These are phyloP conservation scores for Hyles euphorbiae DNA, from an alignment of 1,140 invertebrate species.

Conservation along the genomic window DNA sequence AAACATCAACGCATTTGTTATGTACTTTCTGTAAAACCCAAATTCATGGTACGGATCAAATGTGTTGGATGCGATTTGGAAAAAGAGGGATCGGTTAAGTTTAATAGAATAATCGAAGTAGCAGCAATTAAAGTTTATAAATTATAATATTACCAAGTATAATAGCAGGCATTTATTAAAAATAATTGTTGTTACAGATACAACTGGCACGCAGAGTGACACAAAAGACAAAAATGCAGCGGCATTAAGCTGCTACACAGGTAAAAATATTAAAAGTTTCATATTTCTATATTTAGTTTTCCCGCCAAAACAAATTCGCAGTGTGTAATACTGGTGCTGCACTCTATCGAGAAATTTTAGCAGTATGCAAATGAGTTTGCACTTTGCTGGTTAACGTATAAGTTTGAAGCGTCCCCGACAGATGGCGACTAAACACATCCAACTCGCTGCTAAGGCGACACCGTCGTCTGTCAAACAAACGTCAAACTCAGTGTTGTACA, in stretches of 20 bases:
- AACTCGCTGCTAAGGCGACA: slow-evolving; percentile 22
- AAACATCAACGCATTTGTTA: too few relatives aligned
- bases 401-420: slow-evolving; percentile 22
- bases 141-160: too few relatives aligned
- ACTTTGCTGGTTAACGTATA: slow-evolving; percentile 12
- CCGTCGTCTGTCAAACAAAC: slow-evolving; percentile 39
- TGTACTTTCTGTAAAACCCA: too few relatives aligned
- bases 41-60: too few relatives aligned
- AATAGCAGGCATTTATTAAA: background rate
- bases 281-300: slow-evolving; percentile 14
- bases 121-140: too few relatives aligned
- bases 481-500: slow-evolving; percentile 58
- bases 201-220: slow-evolving; percentile 20
- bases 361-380: slow-evolving; percentile 38
- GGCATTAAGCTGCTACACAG: slow-evolving; percentile 66
- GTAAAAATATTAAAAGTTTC: slow-evolving; percentile 24
- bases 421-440: slow-evolving; percentile 41
- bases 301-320: slow-evolving; percentile 22
- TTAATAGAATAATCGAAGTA: too few relatives aligned
- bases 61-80: too few relatives aligned
- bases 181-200: slow-evolving; percentile 47
- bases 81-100: too few relatives aligned
- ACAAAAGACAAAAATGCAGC: slow-evolving; percentile 51
- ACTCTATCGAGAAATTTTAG: slow-evolving; percentile 36
- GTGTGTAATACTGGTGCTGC: slow-evolving; percentile 20